Base-by-base conservation (phyloP, 2,113 vertebrate species). In the Xiphorhynchus elegans region DNA sequence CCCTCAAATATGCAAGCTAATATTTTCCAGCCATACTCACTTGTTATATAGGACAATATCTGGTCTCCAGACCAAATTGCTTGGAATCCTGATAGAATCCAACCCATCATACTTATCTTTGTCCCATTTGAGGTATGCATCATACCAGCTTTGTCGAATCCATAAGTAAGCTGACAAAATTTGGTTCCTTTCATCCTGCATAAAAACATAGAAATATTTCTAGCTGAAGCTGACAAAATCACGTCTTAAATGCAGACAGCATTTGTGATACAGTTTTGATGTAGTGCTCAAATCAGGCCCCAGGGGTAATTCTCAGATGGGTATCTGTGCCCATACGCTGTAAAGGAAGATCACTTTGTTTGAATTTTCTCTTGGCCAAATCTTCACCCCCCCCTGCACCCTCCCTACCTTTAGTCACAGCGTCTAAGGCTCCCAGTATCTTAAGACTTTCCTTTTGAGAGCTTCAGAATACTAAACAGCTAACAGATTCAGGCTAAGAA, bases 41-140 rank as follows among this genome's bases (percentile, higher is more conserved):
- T 99, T 99, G 98, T 99, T 99, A 91, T 99, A 99, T 4, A 99
- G 98, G 74, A 99, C 99, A 20, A 99, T 99, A 95, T 99, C 99
- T 0, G 99, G 99, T 94, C 99, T 99, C 99, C 99, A 99, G 79
- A 99, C 99, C 83, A 99, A 97, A 95, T 98, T 98, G 29, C 99
- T 99, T 83, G 99, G 99, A 91, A 99, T 99, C 94, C 99, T 98
- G 94, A 99, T 99, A 83, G 99, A 98, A 97, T 99, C 99, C 64
- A 99, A 96, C 12, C 99, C 98, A 24, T 99, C 99, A 2, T 99
- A 99, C 89, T 98, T 98, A 75, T 99, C 99, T 90, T 98, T 99
- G 94, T 99, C 98, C 99, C 99, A 99, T 13, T 95, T 98, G 89
- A 99, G 97, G 81, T 99, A 99, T 1, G 99, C 99, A 52, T 99